Percentiles rank a stretch among this genome's conserved stretches.
These are phyloP conservation scores for Arnoldichthys spilopterus DNA, from an alignment of 2,797 vertebrate genomes.

Conservation along the genomic window DNA sequence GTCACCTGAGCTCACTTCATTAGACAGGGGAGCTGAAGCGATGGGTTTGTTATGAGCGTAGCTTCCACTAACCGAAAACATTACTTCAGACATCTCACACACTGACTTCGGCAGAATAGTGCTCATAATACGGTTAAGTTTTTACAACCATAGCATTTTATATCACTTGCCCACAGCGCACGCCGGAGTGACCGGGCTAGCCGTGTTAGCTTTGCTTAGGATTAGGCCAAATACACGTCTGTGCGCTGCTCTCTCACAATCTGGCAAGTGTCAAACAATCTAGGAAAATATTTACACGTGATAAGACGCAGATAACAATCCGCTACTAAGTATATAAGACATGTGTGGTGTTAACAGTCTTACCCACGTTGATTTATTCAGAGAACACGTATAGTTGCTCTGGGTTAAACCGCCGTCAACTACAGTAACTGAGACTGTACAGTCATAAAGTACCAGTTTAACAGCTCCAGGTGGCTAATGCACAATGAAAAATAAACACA, in stretches of 20 bases:
- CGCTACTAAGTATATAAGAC: no score
- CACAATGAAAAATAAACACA: background rate
- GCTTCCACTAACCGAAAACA: background rate
- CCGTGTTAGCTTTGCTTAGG: conserved; percentile 21
- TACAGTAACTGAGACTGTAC: conserved; percentile 1
- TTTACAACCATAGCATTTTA: background rate
- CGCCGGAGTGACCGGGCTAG: background rate
- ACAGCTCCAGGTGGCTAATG: background rate
- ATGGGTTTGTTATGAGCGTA: background rate
- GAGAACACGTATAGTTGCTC: background rate
- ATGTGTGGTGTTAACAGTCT: no score
- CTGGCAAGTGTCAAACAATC: conserved; percentile 5
- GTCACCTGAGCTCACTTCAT: background rate
- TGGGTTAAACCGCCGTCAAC: background rate
- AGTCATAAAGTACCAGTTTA: background rate
- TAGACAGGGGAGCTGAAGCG: background rate
- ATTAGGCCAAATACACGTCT: conserved; percentile 23
- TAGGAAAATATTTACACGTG: background rate
- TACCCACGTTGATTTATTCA: background rate
- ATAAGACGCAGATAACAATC: background rate
- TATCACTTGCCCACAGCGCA: background rate
- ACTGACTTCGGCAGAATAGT: background rate
- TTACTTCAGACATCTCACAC: background rate
- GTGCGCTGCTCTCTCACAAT: no score
- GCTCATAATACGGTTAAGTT: background rate